Base-by-base conservation (phyloP, 2,797 vertebrate genomes). In the Enoplosus armatus region DNA sequence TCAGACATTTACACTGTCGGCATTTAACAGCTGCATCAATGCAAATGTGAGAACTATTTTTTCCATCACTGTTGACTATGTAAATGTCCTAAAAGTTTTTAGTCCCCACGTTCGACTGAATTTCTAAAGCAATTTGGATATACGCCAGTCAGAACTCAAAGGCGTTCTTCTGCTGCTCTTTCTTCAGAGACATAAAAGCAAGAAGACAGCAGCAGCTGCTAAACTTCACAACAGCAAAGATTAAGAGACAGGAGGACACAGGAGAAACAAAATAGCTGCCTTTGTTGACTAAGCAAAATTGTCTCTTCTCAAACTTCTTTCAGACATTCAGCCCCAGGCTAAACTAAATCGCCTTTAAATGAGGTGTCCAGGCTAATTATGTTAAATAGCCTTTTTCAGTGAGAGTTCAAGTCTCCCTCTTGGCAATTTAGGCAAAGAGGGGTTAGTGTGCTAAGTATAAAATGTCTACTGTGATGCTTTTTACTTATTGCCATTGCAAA, bases 311-410 rank as follows among this genome's bases (percentile, higher is more conserved):
- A 83, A 63, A 82, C 51, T 33, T 86, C 70, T 72, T 68, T 51
- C 48, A 72, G 35, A 87, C 70, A 84, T 85, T 83, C 50, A 76
- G 86, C 88, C 79, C 10, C 29, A 56, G 82, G 90, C 75, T 50
- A 63, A 70, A 76, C 50, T 58, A 43, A 80, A 80, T 53, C 26
- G 24, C 51, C 48, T 87, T 88, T 73, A 87, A 89, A 80, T 65
- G 47, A 90, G 65, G 67, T 86, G 62, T 85, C 85, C 74, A 74
- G 47, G 26, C 60, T 77, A 82, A 93, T 91, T 85, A 87, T 72
- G 55, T 69, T 83, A 73, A 91, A 82, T 47, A 41, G 55, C 22
- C 5, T 54, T 82, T 82, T 83, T 80, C 6, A 77, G 55, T 14
- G 53, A 81, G 65, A 81, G 83, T 77, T 85, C 45, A 76, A 71